These are phyloP conservation scores for Solea senegalensis DNA, from an alignment of 2,113 vertebrate species.

Conservation along the genomic window DNA sequence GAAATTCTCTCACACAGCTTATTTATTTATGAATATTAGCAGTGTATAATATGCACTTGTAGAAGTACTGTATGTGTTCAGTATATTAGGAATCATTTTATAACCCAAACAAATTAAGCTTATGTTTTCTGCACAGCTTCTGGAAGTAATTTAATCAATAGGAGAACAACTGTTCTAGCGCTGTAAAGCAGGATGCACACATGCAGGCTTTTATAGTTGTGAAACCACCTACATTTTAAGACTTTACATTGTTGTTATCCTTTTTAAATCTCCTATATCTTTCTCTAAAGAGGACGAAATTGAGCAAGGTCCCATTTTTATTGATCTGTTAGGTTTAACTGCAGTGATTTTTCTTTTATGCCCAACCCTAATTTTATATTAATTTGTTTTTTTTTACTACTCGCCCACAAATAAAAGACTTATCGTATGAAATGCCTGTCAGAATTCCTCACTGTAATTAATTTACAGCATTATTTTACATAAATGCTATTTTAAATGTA, in stretches of 20 bases:
- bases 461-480: background rate
- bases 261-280: conserved; percentile 16
- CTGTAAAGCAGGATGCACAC: conserved; percentile 52
- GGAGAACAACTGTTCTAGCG: conserved; percentile 45
- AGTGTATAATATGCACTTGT: background rate
- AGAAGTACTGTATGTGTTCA: too few species aligned
- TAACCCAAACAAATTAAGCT: background rate
- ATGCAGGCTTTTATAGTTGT: conserved; percentile 43
- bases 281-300: background rate
- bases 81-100: conserved; percentile 4
- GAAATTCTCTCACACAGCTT: background rate
- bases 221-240: conserved; percentile 46
- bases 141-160: conserved; percentile 64
- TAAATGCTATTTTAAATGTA: background rate
- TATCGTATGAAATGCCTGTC: background rate
- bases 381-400: background rate
- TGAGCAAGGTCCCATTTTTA: conserved; percentile 5
- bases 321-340: background rate
- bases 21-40: conserved; percentile 8
- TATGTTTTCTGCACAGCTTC: conserved; percentile 31
- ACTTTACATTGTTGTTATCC: conserved; percentile 13
- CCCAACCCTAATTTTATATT: too few species aligned
- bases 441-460: background rate
- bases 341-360: background rate
- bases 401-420: background rate